These are phyloP conservation scores for Caenorhabditis afra DNA, from an alignment of 2,888 invertebrate species.

Conservation along the genomic window DNA sequence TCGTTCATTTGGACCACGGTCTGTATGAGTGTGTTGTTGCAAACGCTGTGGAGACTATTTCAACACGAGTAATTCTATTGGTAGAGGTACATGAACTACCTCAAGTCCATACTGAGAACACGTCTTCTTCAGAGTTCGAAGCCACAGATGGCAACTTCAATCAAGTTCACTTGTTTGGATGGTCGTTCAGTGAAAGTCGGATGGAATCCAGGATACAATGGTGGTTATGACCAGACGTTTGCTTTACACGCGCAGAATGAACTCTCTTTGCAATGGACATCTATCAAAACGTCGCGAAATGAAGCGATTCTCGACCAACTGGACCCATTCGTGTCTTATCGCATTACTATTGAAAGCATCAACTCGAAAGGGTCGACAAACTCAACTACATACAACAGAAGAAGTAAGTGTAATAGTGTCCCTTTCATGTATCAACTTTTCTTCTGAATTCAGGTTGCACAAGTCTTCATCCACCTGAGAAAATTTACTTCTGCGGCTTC, in stretches of 20 bases:
- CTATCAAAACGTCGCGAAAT: slow-evolving; percentile 50
- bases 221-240: slow-evolving; percentile 69
- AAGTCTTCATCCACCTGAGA: slow-evolving; percentile 56
- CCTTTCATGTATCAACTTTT: no score
- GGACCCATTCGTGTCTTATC: slow-evolving; percentile 68
- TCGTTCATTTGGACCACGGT: slow-evolving; percentile 73
- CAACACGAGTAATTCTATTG: slow-evolving; percentile 60
- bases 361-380: slow-evolving; percentile 70
- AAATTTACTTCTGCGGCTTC: slow-evolving; percentile 53
- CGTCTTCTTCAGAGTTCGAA: slow-evolving; percentile 64
- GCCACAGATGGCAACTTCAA: slow-evolving; percentile 67
- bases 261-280: slow-evolving; percentile 34
- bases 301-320: slow-evolving; percentile 51
- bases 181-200: slow-evolving; percentile 60
- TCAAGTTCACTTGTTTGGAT: slow-evolving; percentile 63
- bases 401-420: slow-evolving; percentile 62
- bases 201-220: slow-evolving; percentile 71
- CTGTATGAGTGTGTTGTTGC: slow-evolving; percentile 74
- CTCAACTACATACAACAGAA: slow-evolving; percentile 59
- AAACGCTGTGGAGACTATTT: slow-evolving; percentile 72
- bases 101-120: neutral
- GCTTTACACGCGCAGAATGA: slow-evolving; percentile 65
- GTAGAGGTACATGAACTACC: slow-evolving; percentile 65
- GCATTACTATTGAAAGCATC: slow-evolving; percentile 67
- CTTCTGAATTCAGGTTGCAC: slow-evolving; percentile 59